These are phyloP conservation scores for Campylomormyrus numenius DNA, from an alignment of 2,113 vertebrate genomes.

Conservation along the genomic window DNA sequence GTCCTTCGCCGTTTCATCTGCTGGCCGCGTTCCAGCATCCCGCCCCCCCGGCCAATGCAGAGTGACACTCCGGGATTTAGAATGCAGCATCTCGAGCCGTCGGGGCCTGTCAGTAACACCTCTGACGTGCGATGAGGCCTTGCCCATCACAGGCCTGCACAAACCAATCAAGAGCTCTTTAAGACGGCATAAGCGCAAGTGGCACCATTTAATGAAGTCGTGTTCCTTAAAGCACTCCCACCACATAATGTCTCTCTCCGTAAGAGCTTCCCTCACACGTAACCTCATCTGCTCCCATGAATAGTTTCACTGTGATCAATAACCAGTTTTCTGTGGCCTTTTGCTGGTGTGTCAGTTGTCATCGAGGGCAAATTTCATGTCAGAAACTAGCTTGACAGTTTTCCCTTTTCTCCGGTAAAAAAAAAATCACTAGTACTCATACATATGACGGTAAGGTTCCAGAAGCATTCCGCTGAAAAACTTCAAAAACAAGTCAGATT, in stretches of 20 bases:
- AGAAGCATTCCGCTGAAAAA: background rate
- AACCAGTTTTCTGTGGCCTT: constrained; percentile 95
- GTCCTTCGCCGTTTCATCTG: constrained; percentile 45
- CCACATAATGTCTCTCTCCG: constrained; percentile 69
- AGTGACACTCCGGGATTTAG: constrained; percentile 56
- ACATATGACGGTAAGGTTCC: constrained; percentile 59
- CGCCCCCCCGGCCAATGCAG: constrained; percentile 38
- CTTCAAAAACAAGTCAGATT: background rate
- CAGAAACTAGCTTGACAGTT: constrained; percentile 93
- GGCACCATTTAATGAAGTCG: constrained; percentile 94
- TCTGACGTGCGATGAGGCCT: constrained; percentile 60
- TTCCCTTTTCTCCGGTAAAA: constrained; percentile 54
- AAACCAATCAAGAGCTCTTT: constrained; percentile 59
- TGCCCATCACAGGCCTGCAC: constrained; percentile 61
- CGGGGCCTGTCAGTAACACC: constrained; percentile 63
- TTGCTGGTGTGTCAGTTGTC: constrained; percentile 84
- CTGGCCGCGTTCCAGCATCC: constrained; percentile 41
- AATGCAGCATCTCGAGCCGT: constrained; percentile 66
- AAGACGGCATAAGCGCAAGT: constrained; percentile 67
- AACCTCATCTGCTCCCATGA: constrained; percentile 90
- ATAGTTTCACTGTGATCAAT: constrained; percentile 95
- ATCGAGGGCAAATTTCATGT: constrained; percentile 83
- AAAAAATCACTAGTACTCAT: constrained; percentile 50
- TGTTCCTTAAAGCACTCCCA: constrained; percentile 76
- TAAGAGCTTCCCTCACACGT: constrained; percentile 68